Conservation (phyloP, 23 tunicate genomes). For the Botrylloides violaceus region DNA sequence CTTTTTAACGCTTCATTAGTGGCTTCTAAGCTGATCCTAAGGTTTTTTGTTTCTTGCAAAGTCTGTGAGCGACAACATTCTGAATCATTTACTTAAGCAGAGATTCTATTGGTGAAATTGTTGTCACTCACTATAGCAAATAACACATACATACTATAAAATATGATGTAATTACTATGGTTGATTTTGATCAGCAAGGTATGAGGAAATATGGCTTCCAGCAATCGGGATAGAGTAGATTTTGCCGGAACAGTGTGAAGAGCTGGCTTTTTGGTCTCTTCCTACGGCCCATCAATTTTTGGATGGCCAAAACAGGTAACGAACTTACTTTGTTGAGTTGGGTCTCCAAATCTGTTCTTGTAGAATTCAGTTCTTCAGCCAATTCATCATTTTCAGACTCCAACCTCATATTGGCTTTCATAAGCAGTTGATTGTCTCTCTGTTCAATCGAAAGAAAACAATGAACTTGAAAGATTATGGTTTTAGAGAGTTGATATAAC, state of each 20-base stretch:
- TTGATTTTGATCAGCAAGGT: no score
- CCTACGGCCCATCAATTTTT: neutral
- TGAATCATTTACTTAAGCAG: no score
- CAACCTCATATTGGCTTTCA: conserved; percentile 83
- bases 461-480: neutral
- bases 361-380: conserved; percentile 55
- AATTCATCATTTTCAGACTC: conserved; percentile 85
- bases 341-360: conserved; percentile 41
- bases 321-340: conserved; percentile 56
- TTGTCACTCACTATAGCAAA: no score
- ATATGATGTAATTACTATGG: no score
- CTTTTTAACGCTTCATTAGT: neutral
- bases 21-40: neutral
- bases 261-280: neutral
- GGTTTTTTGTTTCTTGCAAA: neutral
- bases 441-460: neutral
- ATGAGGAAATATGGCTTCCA: no score
- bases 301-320: no score
- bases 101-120: no score
- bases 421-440: conserved; percentile 61
- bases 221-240: no score
- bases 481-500: neutral
- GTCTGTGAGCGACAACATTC: neutral
- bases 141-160: no score
- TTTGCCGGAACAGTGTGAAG: no score